Evolutionary conservation across 2,888 invertebrate genomes (phyloP).

Genomic region (Pogonocherus hispidulus): DNA sequence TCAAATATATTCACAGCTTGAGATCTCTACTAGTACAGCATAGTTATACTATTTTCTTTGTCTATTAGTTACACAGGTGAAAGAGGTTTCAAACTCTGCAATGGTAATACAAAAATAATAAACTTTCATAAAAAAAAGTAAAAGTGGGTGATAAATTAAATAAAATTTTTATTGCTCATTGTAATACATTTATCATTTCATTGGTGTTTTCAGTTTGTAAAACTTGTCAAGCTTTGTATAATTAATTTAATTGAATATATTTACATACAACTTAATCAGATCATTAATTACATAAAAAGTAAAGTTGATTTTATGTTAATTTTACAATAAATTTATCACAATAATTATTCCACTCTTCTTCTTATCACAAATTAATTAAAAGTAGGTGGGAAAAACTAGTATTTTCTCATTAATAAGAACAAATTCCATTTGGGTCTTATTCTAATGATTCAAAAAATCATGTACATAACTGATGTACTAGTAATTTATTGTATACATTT

Average conservation of each 20-base stretch:
- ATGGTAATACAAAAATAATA: too few relatives aligned
- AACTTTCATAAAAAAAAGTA: too few relatives aligned
- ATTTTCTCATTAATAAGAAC: background rate
- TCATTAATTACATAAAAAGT: background rate
- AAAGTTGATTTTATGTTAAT: background rate
- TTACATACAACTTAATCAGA: background rate
- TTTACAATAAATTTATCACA: constrained; percentile 2
- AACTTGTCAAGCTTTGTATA: background rate
- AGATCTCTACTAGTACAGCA: too few relatives aligned
- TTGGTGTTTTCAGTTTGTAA: background rate
- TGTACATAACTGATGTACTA: background rate
- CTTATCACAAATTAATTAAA: background rate
- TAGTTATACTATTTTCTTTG: too few relatives aligned
- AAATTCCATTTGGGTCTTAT: background rate
- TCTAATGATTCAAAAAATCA: background rate
- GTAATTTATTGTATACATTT: background rate
- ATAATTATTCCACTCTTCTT: background rate
- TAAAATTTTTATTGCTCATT: constrained; percentile 18
- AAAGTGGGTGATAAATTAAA: background rate
- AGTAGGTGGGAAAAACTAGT: background rate
- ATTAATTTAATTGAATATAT: background rate
- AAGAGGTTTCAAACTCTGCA: too few relatives aligned
- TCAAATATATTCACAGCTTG: too few relatives aligned
- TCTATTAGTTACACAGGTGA: too few relatives aligned
- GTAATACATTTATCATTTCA: constrained; percentile 2